Conservation (phyloP, 1,140 invertebrate species). For the Halyomorpha halys region DNA sequence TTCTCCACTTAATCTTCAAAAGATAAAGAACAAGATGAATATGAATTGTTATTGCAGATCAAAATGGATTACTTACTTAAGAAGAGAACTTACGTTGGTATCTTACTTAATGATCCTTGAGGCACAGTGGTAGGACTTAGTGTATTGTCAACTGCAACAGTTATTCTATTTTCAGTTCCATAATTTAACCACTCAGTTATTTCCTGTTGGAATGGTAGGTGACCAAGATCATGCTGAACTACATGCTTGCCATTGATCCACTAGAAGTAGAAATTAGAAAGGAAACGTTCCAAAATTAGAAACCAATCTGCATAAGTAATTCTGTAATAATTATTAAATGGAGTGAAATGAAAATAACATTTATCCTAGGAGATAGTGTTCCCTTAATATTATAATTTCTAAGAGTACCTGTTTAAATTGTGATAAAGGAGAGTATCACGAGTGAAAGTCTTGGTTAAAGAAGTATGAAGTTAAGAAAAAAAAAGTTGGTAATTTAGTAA, state of each 20-base stretch:
- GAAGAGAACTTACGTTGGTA: constrained; percentile 38
- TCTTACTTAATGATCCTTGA: constrained; percentile 58
- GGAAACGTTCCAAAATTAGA: too few relatives aligned
- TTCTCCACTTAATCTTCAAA: constrained; percentile 49
- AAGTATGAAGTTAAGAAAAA: too few relatives aligned
- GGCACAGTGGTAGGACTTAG: constrained; percentile 72
- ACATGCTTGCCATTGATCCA: constrained; percentile 78
- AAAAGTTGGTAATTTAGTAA: too few relatives aligned
- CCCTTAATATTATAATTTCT: too few relatives aligned
- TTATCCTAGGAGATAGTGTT: too few relatives aligned
- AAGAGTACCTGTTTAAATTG: too few relatives aligned
- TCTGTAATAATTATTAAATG: too few relatives aligned
- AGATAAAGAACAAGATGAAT: constrained; percentile 1
- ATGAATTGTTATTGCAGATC: too few relatives aligned
- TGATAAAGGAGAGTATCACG: too few relatives aligned
- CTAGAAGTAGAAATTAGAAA: constrained; percentile 39
- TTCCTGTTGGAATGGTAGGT: constrained; percentile 86
- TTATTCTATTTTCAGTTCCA: constrained; percentile 65
- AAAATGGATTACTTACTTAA: background rate
- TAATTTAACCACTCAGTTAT: constrained; percentile 57
- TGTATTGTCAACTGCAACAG: constrained; percentile 90
- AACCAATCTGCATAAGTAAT: too few relatives aligned
- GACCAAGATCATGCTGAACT: constrained; percentile 82
- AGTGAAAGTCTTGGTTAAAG: too few relatives aligned
- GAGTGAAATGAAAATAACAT: too few relatives aligned